Evolutionary conservation across 2,888 invertebrate genomes (phyloP), one percentile per base, ranked within the genome.

Genomic region (Mechanitis messenoides): DNA sequence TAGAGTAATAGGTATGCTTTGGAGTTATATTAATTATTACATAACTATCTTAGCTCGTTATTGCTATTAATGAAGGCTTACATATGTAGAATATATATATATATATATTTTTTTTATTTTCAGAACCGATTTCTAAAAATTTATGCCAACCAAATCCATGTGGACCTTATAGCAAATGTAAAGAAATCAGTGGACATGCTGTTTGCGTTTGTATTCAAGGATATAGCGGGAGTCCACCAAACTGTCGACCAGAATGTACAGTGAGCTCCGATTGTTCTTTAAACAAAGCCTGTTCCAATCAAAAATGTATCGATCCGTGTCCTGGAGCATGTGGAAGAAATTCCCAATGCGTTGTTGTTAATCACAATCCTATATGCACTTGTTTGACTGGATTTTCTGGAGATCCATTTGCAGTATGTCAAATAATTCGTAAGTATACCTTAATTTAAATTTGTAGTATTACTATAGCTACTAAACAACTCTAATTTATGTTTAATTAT

Each of bases 201-300:
- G 93, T 93, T 3, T 96, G 96, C 73, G 92, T 93, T 55, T 96
- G 96, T 73, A 87, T 94, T 3, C 88, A 91, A 56, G 92, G 93
- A 33, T 94, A 91, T 72, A 84, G 93, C 33, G 95, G 95, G 35
- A 92, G 91, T 66, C 94, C 95, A 56, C 95, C 95, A 42, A 92
- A 92, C 67, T 95, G 95, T 74, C 92, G 95, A 55, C 95, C 95
- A 0, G 95, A 96, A 83, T 96, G 96, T 79, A 91, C 94, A 53
- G 90, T 94, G 33, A 95, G 94, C 79, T 92, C 93, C 0, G 95
- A 95, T 68, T 95, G 95, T 76, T 81, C 91, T 5, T 79, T 92
- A 59, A 90, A 93, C 72, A 91, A 87, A 71, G 94, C 95, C 56
- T 97, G 96, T 78, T 92, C 94, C 9, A 92, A 93, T 71, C 93